Percentiles rank a stretch among this genome's conserved stretches.
These are phyloP conservation scores for Prosapia bicincta DNA, from an alignment of 2,888 invertebrate genomes.

Conservation along the genomic window DNA sequence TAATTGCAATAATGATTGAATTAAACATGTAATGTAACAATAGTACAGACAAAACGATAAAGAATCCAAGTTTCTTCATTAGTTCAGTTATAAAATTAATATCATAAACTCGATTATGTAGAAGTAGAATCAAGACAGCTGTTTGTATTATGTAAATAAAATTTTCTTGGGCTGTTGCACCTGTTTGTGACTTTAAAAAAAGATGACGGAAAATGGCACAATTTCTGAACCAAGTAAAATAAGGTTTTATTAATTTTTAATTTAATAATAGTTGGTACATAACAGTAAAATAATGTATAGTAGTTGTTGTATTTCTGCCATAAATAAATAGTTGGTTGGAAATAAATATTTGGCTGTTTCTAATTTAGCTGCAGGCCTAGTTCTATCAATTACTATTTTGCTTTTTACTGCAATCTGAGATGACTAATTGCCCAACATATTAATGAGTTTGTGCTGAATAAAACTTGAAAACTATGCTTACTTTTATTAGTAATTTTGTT, in stretches of 20 bases:
- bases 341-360: background rate
- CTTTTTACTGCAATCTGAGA: background rate
- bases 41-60: no score
- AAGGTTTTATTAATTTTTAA: background rate
- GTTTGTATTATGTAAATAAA: no score
- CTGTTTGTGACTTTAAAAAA: no score
- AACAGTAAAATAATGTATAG: background rate
- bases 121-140: no score
- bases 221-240: background rate
- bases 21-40: no score
- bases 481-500: slow-evolving; percentile 11
- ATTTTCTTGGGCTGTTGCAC: no score
- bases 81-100: no score
- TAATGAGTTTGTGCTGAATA: background rate
- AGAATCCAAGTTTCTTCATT: no score
- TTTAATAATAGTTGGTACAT: background rate
- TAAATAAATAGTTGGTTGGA: background rate
- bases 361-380: background rate
- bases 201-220: background rate
- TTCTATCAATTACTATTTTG: background rate
- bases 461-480: slow-evolving; percentile 2
- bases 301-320: background rate
- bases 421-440: background rate
- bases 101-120: no score
- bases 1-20: no score